Base-by-base conservation (phyloP, 1,140 invertebrate genomes). In the Drosophila arawakana region DNA sequence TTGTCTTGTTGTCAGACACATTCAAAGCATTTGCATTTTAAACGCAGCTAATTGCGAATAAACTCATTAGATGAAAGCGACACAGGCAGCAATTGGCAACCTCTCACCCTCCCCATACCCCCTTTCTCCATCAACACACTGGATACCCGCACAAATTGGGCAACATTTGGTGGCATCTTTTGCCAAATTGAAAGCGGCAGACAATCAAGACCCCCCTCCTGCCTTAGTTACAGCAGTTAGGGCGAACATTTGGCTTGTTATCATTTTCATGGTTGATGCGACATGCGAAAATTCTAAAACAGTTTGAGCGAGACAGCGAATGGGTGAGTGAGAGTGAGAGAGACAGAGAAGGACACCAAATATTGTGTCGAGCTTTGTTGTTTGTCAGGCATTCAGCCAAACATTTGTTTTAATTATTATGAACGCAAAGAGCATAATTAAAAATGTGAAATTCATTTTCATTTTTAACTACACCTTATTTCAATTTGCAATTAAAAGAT, bases 401-500 rank as follows among this genome's bases (percentile, higher is more conserved):
- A 77, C 80, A 83, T 88, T 89, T 89, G 71, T 89, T 88, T 88
- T 89, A 88, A 88, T 89, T 88, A 88, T 89, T 84, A 84, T 89
- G 68, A 81, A 81, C 67, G 83, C 84, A 73, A 84, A 88, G 89
- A 80, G 80, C 74, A 80, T 84, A 89, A 89, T 89, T 88, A 84
- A 89, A 78, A 78, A 89, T 84, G 74, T 88, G 65, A 71, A 88
- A 88, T 78, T 80, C 84, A 80, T 88, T 88, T 88, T 76, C 80
- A 89, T 89, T 80, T 88, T 88, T 89, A 84, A 88, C 89, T 78
- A 84, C 80, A 84, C 84, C 89, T 84, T 80, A 89, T 89, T 75
- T 70, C 67, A 59, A 69, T 41, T 47, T 70, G 10, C 58, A 55
- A 35, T 52, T 18, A 44, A 55, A 21, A 68, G 50, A 54, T 54